These are phyloP conservation scores for Lepidothrix coronata DNA, from an alignment of 2,113 vertebrate genomes.

Conservation along the genomic window DNA sequence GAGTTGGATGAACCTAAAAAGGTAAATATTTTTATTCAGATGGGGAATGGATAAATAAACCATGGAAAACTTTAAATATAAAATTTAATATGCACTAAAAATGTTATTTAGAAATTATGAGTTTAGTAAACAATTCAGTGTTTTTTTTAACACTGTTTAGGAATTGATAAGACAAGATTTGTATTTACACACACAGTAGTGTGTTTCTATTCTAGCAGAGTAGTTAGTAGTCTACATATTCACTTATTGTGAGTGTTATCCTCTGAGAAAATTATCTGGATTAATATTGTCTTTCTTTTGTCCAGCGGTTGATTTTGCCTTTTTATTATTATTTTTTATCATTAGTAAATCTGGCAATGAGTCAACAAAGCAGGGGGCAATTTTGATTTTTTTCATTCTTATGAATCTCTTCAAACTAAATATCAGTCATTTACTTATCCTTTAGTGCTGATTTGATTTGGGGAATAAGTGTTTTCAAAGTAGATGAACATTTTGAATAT, in stretches of 20 bases:
- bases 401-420: not conserved
- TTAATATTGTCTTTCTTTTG: not conserved
- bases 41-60: not conserved
- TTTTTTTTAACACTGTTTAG: not conserved
- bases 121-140: not conserved
- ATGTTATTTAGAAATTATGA: not conserved
- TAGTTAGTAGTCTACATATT: not conserved
- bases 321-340: not conserved
- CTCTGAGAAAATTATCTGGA: not conserved
- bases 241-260: not conserved
- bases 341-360: not conserved
- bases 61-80: not conserved
- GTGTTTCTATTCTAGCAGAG: not conserved
- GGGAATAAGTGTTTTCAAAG: not conserved
- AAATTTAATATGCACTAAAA: not conserved
- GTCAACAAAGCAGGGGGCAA: not conserved
- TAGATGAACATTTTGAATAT: not conserved
- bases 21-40: conserved; percentile 69
- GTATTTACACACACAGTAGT: not conserved
- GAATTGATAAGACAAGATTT: not conserved
- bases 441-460: not conserved
- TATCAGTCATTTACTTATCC: not conserved
- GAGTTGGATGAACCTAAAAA: conserved; percentile 95
- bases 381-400: not conserved
- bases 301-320: not conserved